Percentiles rank a stretch among this genome's conserved stretches.
These are phyloP conservation scores for Ameiurus melas DNA, from an alignment of 2,113 vertebrate species.

Conservation along the genomic window DNA sequence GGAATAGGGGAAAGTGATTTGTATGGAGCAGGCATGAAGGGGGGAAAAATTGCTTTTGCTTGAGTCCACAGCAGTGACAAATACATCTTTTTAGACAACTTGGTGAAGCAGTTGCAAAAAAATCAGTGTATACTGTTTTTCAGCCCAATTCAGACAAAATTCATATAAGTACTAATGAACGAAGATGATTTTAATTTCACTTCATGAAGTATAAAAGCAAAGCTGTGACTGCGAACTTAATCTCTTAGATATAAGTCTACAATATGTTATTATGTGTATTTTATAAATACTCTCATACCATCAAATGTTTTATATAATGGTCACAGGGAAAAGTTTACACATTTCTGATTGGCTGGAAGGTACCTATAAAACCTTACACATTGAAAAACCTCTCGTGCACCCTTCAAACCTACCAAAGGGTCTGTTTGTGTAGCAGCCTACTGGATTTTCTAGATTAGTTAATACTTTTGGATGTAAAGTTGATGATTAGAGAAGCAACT, in stretches of 20 bases:
- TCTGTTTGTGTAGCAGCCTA: no score
- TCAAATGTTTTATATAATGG: no score
- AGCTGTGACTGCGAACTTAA: background rate
- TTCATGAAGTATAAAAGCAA: background rate
- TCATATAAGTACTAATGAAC: background rate
- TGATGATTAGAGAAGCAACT: no score
- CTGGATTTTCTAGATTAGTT: no score
- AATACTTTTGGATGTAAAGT: no score
- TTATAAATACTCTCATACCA: no score
- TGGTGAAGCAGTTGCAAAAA: background rate
- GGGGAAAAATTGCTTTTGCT: conserved; percentile 2
- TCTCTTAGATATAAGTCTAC: background rate
- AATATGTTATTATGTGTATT: no score
- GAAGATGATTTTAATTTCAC: background rate
- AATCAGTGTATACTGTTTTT: background rate
- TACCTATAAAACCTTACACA: no score
- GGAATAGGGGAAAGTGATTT: conserved; percentile 18
- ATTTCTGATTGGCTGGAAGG: no score
- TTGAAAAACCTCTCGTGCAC: no score
- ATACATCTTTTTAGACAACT: background rate
- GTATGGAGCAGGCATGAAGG: background rate
- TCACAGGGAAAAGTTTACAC: no score
- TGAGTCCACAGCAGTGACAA: background rate
- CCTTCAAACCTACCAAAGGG: no score
- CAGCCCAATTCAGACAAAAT: background rate